phyloP scores from a whole-genome alignment of 2,888 invertebrate species.

The Napeogenes inachia region DNA sequence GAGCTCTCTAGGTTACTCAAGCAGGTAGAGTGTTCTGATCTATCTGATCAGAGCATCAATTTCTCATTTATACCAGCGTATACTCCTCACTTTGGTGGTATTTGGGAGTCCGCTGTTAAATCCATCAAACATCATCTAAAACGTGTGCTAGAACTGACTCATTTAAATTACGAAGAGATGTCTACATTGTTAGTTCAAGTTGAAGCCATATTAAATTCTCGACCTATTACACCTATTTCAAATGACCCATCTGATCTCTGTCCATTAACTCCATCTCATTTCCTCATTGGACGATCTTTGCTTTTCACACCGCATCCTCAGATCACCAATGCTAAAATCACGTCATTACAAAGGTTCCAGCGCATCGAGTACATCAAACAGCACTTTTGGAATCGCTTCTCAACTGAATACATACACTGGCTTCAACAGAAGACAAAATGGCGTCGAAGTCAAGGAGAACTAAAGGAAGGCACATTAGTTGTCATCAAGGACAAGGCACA shows the following conservation, averaged over 20 bases:
- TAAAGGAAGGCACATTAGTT: no score
- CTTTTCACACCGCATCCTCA: background rate
- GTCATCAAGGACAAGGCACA: no score
- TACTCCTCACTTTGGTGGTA: conserved; percentile 29
- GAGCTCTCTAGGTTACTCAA: conserved; percentile 12
- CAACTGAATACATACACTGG: no score
- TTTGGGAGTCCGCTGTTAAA: conserved; percentile 30
- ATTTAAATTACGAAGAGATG: conserved; percentile 30
- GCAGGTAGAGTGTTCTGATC: background rate
- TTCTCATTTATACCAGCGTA: conserved; percentile 29
- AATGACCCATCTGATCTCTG: conserved; percentile 13
- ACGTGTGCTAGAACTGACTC: conserved; percentile 12
- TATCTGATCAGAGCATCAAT: conserved; percentile 1
- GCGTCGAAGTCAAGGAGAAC: no score
- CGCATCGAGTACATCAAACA: no score
- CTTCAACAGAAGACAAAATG: no score
- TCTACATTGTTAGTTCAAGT: conserved; percentile 24
- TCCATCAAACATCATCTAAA: conserved; percentile 28
- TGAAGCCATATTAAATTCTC: conserved; percentile 5
- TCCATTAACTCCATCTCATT: conserved; percentile 20
- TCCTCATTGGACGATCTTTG: conserved; percentile 22
- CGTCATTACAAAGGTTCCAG: no score
- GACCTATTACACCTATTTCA: conserved; percentile 13
- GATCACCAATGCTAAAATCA: no score
- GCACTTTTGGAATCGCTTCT: no score